Base-by-base conservation (phyloP, 2,888 invertebrate species). In the Herminia tarsipennalis region DNA sequence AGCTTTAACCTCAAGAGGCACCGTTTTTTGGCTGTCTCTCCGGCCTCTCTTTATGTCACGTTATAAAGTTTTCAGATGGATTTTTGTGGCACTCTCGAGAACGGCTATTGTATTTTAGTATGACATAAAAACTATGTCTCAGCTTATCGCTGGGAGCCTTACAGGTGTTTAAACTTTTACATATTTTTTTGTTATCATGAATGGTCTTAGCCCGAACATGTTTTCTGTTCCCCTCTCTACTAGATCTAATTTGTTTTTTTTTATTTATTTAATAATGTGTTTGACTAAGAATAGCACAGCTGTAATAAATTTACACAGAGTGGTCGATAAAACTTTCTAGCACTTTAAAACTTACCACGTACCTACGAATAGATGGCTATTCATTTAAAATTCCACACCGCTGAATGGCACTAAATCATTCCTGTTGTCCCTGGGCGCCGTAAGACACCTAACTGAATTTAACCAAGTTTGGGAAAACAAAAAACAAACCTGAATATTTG, bases 401-500 rank as follows among this genome's bases (percentile, higher is more conserved):
- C 59, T 65, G 67, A 65, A 70, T 63, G 53, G 43, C 58, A 61
- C 60, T 69, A 70, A 76, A 73, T 74, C 67, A 70, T 64, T 41
- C 44, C 29, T 44, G 35, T 47, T 56, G 61, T 62, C 58, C 36
- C 62, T 63, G 60, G 57, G 59, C 61, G 65, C 53, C 46, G 37
- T 28, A 44, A 65, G 63, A 61, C 57, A 60, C 47, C 58, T 66
- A 67, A 75, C 67, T 49, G 42, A 70, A 73, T 79, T 76, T 44
- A 48, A 58, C 49, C 47, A 61, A 74, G 57, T 73, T 76, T 54
- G 49, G 38, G 40, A 60, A 73, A 67, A 49, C 35, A 60, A 75
- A 67, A 79, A 77, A 76, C 65, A 70, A 66, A 56, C 58, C 57
- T 79, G 73, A 82, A 82, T 81, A 79, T 78, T 80, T 79, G 68